These are phyloP conservation scores for Yponomeuta evonymella DNA, from an alignment of 2,888 invertebrate species.

Conservation along the genomic window DNA sequence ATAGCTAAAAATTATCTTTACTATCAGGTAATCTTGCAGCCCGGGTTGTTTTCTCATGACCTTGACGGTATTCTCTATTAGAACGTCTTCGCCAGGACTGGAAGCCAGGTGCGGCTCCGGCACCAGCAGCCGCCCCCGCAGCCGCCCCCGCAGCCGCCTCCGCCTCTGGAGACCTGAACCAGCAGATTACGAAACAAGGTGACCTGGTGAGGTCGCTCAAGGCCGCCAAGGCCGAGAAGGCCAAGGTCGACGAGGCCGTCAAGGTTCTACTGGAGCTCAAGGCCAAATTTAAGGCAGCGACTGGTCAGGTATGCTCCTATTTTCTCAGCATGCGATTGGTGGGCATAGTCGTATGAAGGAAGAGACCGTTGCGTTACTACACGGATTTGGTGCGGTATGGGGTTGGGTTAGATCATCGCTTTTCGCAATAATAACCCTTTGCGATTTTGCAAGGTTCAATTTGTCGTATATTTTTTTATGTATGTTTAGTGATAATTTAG, in stretches of 20 bases:
- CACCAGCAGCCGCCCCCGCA: constrained; percentile 19
- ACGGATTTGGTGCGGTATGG: too few relatives aligned
- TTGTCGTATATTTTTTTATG: too few relatives aligned
- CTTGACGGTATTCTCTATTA: constrained; percentile 1
- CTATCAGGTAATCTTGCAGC: too few relatives aligned
- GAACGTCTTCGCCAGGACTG: constrained; percentile 26
- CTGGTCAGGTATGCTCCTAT: constrained; percentile 38
- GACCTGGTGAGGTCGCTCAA: constrained; percentile 82
- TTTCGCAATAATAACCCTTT: too few relatives aligned
- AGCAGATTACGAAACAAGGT: constrained; percentile 76
- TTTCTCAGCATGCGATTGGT: too few relatives aligned
- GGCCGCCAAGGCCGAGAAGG: constrained; percentile 72
- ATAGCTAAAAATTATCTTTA: too few relatives aligned
- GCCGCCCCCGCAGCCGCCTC: constrained; percentile 22
- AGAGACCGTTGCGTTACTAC: too few relatives aligned
- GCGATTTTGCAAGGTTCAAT: too few relatives aligned
- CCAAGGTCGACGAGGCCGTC: constrained; percentile 51
- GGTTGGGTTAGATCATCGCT: too few relatives aligned
- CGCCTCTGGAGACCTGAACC: constrained; percentile 39
- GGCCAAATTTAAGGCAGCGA: constrained; percentile 80
- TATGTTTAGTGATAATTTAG: too few relatives aligned
- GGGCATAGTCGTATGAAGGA: too few relatives aligned
- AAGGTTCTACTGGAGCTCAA: constrained; percentile 82
- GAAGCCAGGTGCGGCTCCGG: constrained; percentile 23
- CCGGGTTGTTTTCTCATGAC: too few relatives aligned